Evolutionary conservation across 2,797 vertebrate species (phyloP), one percentile per base, ranked within the genome.

Genomic region (Notolepis coatsorum): DNA sequence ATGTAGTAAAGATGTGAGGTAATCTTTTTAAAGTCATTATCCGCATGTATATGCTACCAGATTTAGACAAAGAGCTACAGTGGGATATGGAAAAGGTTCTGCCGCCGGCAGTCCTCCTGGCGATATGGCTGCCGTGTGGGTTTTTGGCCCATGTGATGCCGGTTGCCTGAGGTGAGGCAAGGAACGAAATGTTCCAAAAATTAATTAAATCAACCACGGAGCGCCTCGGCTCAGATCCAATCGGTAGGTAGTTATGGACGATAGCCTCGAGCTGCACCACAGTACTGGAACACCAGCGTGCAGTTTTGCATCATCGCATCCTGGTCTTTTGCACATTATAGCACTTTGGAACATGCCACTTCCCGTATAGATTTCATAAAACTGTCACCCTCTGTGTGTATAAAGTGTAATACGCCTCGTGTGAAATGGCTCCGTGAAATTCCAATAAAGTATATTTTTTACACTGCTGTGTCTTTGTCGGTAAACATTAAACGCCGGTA

Each of bases 1-100:
- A 75, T 87, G 75, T 68, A 64, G 83, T 72, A 77, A n/a, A 87
- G 81, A 87, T 82, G 73, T 84, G 85, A 89, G 89, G 88, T 77
- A 88, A 86, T 89, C 89, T 89, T 91, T 85, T n/a, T 90, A 81
- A 89, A 89, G 85, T 90, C 82, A 83, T 89, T 89, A 92, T 88
- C 85, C 77, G 74, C 71, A 81, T 87, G 83, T 84, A 83, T 84
- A 79, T 61, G 21, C 75, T 71, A 82, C 81, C 84, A 73, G 77
- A 78, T 68, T 81, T 65, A 66, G 71, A 77, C 75, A 57, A 42
- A 23, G 38, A 68, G 74, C 75, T 89, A 72, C 82, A 77, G 82
- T 75, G 67, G 81, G 79, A 88, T 86, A 76, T 82, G 65, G n/a
- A n/a, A 85, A 75, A 84, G 75, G 73, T 84, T 80, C 82, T 77